Evolutionary conservation across 2,113 vertebrate species (phyloP).

Genomic region (Oreochromis niloticus): DNA sequence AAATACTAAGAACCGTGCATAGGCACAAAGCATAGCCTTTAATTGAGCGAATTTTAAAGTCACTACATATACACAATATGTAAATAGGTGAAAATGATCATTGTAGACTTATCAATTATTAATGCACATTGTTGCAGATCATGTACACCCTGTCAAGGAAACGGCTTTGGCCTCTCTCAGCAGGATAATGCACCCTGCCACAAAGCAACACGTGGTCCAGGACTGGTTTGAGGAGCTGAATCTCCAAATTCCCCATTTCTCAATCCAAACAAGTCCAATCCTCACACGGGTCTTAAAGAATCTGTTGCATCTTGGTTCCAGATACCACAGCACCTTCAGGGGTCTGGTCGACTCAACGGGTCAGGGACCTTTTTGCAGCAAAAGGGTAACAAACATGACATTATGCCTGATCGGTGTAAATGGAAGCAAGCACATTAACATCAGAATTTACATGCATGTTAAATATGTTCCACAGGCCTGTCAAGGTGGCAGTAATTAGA

Average conservation of each 20-base stretch:
- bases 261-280: background rate
- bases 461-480: background rate
- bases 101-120: background rate
- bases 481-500: background rate
- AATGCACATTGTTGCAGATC: background rate
- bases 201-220: background rate
- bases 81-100: background rate
- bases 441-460: background rate
- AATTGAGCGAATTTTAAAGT: background rate
- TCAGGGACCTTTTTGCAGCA: background rate
- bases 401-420: background rate
- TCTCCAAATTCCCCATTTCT: background rate
- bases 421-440: background rate
- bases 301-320: background rate
- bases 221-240: rapidly evolving
- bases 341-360: background rate
- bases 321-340: background rate
- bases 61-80: background rate
- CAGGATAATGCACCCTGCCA: background rate
- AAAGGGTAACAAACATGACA: background rate
- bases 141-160: background rate
- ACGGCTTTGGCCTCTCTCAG: background rate
- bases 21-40: background rate
- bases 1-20: background rate
- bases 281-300: background rate